These are phyloP conservation scores for Torymus aiolomorphi DNA, from an alignment of 2,888 invertebrate genomes.

Conservation along the genomic window DNA sequence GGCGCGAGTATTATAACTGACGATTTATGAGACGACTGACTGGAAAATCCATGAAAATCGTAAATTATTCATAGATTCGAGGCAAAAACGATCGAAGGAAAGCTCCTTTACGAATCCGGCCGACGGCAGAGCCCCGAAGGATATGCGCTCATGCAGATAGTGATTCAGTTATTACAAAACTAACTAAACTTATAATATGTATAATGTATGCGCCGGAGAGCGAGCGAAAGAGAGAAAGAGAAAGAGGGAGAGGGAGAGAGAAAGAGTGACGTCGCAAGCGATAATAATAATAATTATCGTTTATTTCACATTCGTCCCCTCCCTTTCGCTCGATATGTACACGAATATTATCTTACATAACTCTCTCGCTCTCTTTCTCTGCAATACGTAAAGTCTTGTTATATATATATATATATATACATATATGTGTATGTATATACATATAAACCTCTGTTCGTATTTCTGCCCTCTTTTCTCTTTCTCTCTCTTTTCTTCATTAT, in stretches of 20 bases:
- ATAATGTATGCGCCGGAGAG: too few species aligned
- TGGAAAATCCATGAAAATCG: neutral
- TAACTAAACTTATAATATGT: slow-evolving; percentile 72
- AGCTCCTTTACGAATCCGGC: slow-evolving; percentile 9
- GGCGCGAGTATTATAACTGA: too few species aligned
- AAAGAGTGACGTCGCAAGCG: slow-evolving; percentile 71
- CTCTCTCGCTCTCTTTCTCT: slow-evolving; percentile 54
- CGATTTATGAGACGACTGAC: neutral
- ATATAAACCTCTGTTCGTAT: too few species aligned
- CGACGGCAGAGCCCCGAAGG: slow-evolving; percentile 46
- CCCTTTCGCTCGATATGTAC: slow-evolving; percentile 70
- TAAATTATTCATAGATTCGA: neutral
- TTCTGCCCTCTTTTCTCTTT: neutral
- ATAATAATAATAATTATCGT: slow-evolving; percentile 63
- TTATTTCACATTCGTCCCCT: slow-evolving; percentile 7
- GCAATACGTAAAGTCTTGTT: slow-evolving; percentile 59
- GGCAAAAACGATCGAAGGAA: neutral
- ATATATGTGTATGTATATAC: neutral
- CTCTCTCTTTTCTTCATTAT: slow-evolving; percentile 23
- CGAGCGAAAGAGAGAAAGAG: slow-evolving; percentile 13
- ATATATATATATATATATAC: slow-evolving; percentile 2
- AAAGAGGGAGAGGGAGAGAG: slow-evolving; percentile 55
- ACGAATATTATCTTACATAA: slow-evolving; percentile 73
- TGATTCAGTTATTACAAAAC: slow-evolving; percentile 71
- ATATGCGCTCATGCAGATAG: slow-evolving; percentile 61